Conservation (phyloP, 1,140 invertebrate genomes). For the Aphis gossypii region DNA sequence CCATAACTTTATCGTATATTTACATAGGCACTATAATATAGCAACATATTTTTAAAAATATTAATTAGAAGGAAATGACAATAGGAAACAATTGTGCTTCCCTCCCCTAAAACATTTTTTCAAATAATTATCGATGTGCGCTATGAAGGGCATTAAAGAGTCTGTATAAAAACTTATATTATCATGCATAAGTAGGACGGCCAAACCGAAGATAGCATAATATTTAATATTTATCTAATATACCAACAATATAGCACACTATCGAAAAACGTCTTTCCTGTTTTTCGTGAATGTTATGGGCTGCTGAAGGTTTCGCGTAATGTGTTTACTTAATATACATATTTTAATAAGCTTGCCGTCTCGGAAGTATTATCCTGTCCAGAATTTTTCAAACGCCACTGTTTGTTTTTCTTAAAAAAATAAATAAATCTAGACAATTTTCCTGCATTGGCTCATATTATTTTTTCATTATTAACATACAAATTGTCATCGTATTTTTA, state of each 20-base stretch:
- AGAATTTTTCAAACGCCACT: background rate
- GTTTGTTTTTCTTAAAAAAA: no score
- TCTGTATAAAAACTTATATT: background rate
- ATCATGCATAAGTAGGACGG: background rate
- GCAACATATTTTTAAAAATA: background rate
- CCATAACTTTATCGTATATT: no score
- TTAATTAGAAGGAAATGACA: background rate
- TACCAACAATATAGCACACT: background rate
- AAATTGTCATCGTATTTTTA: no score
- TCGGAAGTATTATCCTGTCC: background rate
- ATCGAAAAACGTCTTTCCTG: background rate
- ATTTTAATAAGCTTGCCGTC: background rate
- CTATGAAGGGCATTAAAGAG: background rate
- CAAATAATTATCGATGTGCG: background rate
- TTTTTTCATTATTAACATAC: no score
- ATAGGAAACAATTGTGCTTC: background rate
- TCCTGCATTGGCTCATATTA: no score
- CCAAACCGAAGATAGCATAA: background rate
- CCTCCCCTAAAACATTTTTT: background rate
- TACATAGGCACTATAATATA: no score
- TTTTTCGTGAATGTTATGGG: background rate
- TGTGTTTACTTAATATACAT: background rate
- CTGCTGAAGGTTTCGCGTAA: background rate
- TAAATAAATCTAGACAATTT: no score
- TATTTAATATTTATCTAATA: background rate